A percentile compares a stretch with the other conserved stretches of the same genome.
Conservation (phyloP, 2,888 invertebrate genomes). For the Tenthredo mesomela region DNA sequence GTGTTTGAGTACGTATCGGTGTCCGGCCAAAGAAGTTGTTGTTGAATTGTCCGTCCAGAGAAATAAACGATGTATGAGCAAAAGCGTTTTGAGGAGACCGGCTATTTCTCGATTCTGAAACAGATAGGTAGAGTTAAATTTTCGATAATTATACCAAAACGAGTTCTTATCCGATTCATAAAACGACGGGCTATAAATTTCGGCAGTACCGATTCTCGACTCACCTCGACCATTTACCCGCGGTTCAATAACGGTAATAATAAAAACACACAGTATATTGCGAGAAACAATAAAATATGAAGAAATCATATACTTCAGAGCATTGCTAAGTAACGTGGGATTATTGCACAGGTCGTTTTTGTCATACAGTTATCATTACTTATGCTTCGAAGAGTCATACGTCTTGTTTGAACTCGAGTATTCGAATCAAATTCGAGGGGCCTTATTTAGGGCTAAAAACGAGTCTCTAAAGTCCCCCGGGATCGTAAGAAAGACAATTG, state of each 20-base stretch:
- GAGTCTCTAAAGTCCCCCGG: not conserved
- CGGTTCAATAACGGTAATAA: not conserved
- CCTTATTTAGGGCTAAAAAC: not conserved
- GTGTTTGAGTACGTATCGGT: not conserved
- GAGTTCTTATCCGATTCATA: not conserved
- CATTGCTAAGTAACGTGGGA: not conserved
- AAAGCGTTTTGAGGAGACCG: not conserved
- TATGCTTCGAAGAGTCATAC: not conserved
- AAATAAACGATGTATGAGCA: not conserved
- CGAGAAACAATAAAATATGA: not conserved
- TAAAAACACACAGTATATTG: not conserved
- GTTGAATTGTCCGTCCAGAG: not conserved
- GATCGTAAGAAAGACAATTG: not conserved
- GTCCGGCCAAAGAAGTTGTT: not conserved
- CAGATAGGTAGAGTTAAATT: not conserved
- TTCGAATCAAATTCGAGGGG: not conserved
- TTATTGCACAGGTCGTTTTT: not conserved
- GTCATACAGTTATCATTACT: not conserved
- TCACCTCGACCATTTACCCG: not conserved
- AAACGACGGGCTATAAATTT: not conserved
- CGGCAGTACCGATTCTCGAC: not conserved
- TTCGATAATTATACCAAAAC: not conserved
- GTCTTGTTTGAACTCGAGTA: not conserved
- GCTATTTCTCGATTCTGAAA: slow-evolving; percentile 7
- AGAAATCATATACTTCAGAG: not conserved